These are phyloP conservation scores for Hyla sarda DNA, from an alignment of 2,113 vertebrate species.

Conservation along the genomic window DNA sequence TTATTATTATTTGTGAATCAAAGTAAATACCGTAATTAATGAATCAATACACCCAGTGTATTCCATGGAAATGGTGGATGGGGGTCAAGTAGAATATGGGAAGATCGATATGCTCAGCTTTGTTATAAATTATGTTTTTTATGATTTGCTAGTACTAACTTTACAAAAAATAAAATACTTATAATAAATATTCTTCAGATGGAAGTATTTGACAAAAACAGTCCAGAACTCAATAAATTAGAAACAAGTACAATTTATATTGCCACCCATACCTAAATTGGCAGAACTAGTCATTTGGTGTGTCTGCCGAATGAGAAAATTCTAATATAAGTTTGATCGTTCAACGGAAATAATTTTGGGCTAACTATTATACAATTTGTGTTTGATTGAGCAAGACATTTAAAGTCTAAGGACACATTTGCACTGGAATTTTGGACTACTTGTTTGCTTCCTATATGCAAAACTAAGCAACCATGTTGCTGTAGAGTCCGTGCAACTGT, in stretches of 20 bases:
- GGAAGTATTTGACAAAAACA: not conserved
- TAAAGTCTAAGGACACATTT: not conserved
- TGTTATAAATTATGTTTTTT: not conserved
- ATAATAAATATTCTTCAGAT: not conserved
- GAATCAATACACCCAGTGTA: not conserved
- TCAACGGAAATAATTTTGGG: not conserved
- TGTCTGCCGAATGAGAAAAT: not conserved
- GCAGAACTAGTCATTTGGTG: not conserved
- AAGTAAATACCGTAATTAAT: no score
- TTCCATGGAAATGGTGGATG: not conserved
- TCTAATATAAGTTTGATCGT: not conserved
- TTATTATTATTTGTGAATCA: no score
- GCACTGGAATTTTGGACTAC: not conserved
- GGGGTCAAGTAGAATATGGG: not conserved
- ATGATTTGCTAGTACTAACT: not conserved
- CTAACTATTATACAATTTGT: not conserved
- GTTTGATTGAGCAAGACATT: not conserved
- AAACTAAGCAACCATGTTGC: not conserved
- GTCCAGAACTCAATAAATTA: not conserved
- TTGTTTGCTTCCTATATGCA: not conserved
- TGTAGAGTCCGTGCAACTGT: not conserved
- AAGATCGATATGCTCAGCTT: not conserved
- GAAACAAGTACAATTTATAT: not conserved
- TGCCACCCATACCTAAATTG: not conserved
- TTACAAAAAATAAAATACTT: not conserved